These are phyloP conservation scores for Machimus rusticus DNA, from an alignment of 2,888 invertebrate genomes.

Conservation along the genomic window DNA sequence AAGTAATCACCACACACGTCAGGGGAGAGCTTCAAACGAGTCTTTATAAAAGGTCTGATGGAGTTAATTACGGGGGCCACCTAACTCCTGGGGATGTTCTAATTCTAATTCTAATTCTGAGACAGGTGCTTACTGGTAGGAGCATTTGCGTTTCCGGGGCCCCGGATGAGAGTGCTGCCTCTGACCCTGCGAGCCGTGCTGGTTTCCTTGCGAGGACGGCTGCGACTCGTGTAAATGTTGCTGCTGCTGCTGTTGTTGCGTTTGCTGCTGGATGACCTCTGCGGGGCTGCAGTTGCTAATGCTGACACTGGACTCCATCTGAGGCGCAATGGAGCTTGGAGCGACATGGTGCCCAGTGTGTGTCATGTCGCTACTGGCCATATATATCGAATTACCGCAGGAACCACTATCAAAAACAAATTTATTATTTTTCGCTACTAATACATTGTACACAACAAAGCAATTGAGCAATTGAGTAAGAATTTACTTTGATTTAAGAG, in stretches of 20 bases:
- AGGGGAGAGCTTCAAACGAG: neutral
- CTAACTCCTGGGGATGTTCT: neutral
- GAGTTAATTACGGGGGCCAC: neutral
- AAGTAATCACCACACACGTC: neutral
- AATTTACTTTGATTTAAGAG: too few relatives aligned
- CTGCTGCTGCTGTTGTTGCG: neutral
- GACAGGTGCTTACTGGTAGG: slow-evolving; percentile 63
- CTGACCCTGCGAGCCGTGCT: slow-evolving; percentile 22
- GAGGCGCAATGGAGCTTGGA: slow-evolving; percentile 37
- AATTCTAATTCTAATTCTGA: too few relatives aligned
- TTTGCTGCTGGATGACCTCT: neutral
- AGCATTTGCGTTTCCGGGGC: slow-evolving; percentile 65
- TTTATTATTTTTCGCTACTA: neutral
- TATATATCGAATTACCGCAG: slow-evolving; percentile 42
- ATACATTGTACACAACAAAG: too few relatives aligned
- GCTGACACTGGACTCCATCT: slow-evolving; percentile 31
- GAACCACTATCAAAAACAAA: neutral
- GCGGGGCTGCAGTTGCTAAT: neutral
- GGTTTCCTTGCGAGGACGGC: neutral
- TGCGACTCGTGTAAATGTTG: neutral
- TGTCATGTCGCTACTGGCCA: slow-evolving; percentile 46
- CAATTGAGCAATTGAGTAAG: too few relatives aligned
- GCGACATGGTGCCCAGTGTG: slow-evolving; percentile 47
- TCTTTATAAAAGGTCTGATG: neutral
- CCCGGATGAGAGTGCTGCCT: slow-evolving; percentile 36